phyloP scores from a whole-genome alignment of 2,797 vertebrate species.

The Sciurus carolinensis region DNA sequence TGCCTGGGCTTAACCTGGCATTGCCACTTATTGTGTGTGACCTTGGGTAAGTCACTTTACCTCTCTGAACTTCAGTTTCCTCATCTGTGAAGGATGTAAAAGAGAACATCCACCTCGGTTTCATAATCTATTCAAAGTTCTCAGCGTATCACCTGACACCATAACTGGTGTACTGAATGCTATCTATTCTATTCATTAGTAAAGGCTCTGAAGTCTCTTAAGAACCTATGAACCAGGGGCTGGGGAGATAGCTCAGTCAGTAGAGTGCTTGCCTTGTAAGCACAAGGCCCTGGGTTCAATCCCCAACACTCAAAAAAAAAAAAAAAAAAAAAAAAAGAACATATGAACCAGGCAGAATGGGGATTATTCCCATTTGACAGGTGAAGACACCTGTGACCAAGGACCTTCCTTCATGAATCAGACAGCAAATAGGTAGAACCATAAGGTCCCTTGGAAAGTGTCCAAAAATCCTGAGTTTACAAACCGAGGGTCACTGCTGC shows the following conservation, averaged over 20 bases:
- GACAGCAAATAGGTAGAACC: constrained; percentile 46
- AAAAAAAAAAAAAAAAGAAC: not conserved
- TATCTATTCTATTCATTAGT: not conserved
- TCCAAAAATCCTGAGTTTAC: constrained; percentile 14
- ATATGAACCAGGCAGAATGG: not conserved
- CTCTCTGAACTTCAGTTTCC: constrained; percentile 55
- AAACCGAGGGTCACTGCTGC: not conserved
- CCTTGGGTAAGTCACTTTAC: constrained; percentile 32
- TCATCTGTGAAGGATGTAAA: constrained; percentile 54
- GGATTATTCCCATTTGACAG: constrained; percentile 53
- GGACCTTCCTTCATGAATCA: constrained; percentile 17
- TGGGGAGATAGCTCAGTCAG: no score
- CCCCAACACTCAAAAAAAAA: no score
- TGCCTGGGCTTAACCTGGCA: not conserved
- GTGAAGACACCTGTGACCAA: constrained; percentile 36
- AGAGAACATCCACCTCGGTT: not conserved
- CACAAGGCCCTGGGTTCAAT: no score
- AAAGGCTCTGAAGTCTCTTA: not conserved
- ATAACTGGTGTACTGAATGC: not conserved
- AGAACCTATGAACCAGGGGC: not conserved
- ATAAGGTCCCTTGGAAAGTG: not conserved
- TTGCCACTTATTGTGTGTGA: constrained; percentile 22
- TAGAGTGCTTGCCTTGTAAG: no score
- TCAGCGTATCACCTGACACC: not conserved
- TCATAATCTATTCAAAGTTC: not conserved